Base-by-base conservation (phyloP, 35 echinoderm and acorn worm genomes). In the Apostichopus japonicus region DNA sequence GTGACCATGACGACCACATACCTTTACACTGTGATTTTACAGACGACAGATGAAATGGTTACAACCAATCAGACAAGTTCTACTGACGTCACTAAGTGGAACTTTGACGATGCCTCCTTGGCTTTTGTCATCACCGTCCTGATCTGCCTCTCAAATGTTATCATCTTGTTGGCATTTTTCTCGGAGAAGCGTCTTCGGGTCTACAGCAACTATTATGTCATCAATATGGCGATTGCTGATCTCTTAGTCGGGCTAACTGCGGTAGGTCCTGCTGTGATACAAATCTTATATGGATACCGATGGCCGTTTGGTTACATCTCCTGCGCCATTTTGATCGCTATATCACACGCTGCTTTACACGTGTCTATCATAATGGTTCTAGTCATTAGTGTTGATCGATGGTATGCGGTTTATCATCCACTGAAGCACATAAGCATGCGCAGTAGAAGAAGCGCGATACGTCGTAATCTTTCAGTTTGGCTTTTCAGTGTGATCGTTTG, bases 141-240 rank as follows among this genome's bases (percentile, higher is more conserved):
- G 14, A 75, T 75, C 71, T 75, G 71, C 16, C 15, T 75, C 71
- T 75, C 71, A 75, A 75, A 75, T 75, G 16, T n/a, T 19, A 75
- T 75, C 2, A 7, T 75, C 71, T 19, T 75, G 22, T 75, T 75
- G 7, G 53, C 80, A 53, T 84, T 84, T 56, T 53, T 56, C 55
- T 11, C 19, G 1, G 80, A 84, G 53, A 84, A 55, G 53, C 51
- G 52, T 56, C 52, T 84, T 16, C 25, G 79, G 52, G 79, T 81
- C 9, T 84, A 55, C 14, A 84, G 10, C 22, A 84, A 84, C 80
- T 55, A 84, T 56, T 84, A 84, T 54, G 52, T 84, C 17, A 56
- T 84, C 14, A 84, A 84, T 56, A 84, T 84, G 80, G 80, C 80
- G 55, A 56, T 84, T 1, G 80, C 80, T 56, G 80, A 84, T 84